Evolutionary conservation across 2,113 vertebrate species (phyloP).

Genomic region (Syngnathus floridae): DNA sequence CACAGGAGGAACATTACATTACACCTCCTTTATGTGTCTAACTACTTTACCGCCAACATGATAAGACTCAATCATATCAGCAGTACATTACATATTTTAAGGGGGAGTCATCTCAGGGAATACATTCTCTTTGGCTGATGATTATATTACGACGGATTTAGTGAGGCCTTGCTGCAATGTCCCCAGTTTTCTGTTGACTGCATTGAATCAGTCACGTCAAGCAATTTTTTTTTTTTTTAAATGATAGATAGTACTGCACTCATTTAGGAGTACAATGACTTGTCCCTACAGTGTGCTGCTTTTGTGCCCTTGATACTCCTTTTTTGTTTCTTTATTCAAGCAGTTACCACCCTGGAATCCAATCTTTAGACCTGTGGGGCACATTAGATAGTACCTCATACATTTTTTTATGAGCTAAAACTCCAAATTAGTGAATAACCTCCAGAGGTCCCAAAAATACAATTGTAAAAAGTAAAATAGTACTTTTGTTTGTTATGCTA

Average conservation of each 20-base stretch:
- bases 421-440: neutral
- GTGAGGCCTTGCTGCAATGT: slow-evolving; percentile 9
- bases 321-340: neutral
- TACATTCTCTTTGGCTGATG: slow-evolving; percentile 16
- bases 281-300: neutral
- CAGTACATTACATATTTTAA: slow-evolving; percentile 32
- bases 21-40: slow-evolving; percentile 56
- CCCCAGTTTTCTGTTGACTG: neutral
- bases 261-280: slow-evolving; percentile 1
- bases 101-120: no score
- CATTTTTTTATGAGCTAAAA: neutral
- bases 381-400: neutral
- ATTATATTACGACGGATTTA: slow-evolving; percentile 8
- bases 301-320: neutral
- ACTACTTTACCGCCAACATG: slow-evolving; percentile 48
- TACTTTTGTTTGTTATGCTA: no score
- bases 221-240: neutral
- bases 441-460: neutral
- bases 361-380: neutral
- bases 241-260: neutral
- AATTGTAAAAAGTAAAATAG: no score
- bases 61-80: slow-evolving; percentile 47
- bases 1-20: slow-evolving; percentile 54
- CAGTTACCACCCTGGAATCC: neutral
- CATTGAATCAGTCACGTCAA: neutral